Base-by-base conservation (phyloP, 2,888 invertebrate genomes). In the Brenthis hecate region DNA sequence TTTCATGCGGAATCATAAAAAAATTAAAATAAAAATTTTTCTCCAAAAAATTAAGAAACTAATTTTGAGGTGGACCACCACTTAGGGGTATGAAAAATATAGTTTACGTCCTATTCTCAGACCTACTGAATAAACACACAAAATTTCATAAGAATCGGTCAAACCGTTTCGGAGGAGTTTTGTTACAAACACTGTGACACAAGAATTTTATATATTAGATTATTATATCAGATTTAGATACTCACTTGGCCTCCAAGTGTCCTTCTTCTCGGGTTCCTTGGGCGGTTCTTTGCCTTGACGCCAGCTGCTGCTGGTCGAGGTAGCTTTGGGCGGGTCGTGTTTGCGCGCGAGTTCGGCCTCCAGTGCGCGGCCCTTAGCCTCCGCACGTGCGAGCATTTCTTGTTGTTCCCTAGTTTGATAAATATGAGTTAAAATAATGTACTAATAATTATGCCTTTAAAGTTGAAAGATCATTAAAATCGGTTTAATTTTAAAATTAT, bases 271-370 rank as follows among this genome's bases (percentile, higher is more conserved):
- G 6, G 80, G 79, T 58, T 76, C 65, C 57, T 62, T 62, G 1
- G 68, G 65, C 69, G 66, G 68, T 43, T 76, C 77, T 28, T 67
- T 72, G 77, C 76, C 66, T 78, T 87, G 3, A 78, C 87, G 56
- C 86, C 85, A 87, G 72, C 82, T 85, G 56, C 83, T 81, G n/a
- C 76, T 73, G 0, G 78, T 73, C 11, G 82, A 36, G 3, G 62
- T 72, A 0, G 83, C 71, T 73, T 84, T 85, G 78, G 92, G 85
- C 55, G 87, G 87, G 57, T 92, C 91, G 14, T 95, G 85, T 76
- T 94, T 95, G 4, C 94, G 93, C 60, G 95, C 95, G 0, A 96
- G 94, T 74, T 96, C 96, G 8, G 96, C 96, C 71, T 97, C 96
- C 76, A 95, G 95, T 16, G 94, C 95, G 54, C 95, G 93, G 1